phyloP scores from a whole-genome alignment of 1,140 invertebrate species.

The Drosophila grimshawi region DNA sequence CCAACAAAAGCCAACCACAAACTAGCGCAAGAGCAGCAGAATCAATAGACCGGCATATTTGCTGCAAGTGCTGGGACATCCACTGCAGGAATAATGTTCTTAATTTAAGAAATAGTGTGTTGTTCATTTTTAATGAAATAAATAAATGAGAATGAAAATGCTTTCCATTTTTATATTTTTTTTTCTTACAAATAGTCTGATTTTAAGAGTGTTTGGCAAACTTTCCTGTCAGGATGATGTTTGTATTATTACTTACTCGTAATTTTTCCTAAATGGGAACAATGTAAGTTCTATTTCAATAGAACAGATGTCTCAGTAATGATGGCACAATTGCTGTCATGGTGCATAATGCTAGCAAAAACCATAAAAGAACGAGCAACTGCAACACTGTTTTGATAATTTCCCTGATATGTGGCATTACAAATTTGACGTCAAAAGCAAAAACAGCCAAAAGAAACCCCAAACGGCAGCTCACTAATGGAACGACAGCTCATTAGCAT shows the following conservation, averaged over 20 bases:
- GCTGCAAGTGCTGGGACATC: background rate
- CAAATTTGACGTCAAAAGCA: slow-evolving; percentile 10
- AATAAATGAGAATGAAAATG: too few species aligned
- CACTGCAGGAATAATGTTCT: background rate
- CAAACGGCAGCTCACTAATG: slow-evolving; percentile 18
- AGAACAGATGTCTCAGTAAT: slow-evolving; percentile 21
- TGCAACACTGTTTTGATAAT: slow-evolving; percentile 38
- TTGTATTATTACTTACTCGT: too few species aligned
- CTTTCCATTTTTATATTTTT: too few species aligned
- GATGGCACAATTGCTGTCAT: slow-evolving; percentile 18
- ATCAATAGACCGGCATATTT: slow-evolving; percentile 14
- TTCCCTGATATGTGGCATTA: slow-evolving; percentile 24
- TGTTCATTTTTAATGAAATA: too few species aligned
- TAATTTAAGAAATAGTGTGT: too few species aligned
- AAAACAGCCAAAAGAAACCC: slow-evolving; percentile 10
- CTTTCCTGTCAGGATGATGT: too few species aligned
- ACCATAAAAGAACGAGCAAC: background rate
- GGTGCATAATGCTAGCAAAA: slow-evolving; percentile 8
- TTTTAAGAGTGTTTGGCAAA: background rate
- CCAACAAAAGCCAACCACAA: slow-evolving; percentile 24
- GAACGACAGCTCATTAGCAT: slow-evolving; percentile 48
- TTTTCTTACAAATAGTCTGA: too few species aligned
- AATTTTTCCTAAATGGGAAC: slow-evolving; percentile 1
- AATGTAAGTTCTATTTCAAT: background rate
- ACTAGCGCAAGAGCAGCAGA: slow-evolving; percentile 33